These are phyloP conservation scores for Pseudochirops corinnae DNA, from an alignment of 2,797 vertebrate species.

Conservation along the genomic window DNA sequence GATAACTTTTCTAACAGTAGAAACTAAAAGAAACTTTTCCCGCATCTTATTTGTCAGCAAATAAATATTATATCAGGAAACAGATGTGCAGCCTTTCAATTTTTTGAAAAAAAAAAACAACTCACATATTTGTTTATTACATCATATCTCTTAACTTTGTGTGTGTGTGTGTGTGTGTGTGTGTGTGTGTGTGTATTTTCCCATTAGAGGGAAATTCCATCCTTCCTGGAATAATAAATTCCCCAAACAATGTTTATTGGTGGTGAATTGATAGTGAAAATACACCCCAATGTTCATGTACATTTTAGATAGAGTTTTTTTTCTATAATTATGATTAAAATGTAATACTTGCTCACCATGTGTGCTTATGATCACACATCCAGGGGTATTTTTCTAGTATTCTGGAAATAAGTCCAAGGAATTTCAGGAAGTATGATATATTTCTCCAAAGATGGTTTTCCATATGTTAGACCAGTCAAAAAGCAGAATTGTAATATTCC, in stretches of 20 bases:
- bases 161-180: conserved; percentile 25
- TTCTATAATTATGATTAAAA: conserved; percentile 24
- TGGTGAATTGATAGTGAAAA: conserved; percentile 49
- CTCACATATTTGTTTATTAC: conserved; percentile 70
- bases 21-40: conserved; percentile 76
- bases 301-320: neutral
- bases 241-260: conserved; percentile 59
- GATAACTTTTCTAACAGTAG: conserved; percentile 79
- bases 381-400: conserved; percentile 10
- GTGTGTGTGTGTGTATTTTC: conserved; percentile 19
- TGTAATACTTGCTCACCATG: neutral
- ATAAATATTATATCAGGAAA: conserved; percentile 77
- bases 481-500: neutral
- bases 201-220: conserved; percentile 74
- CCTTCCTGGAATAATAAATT: conserved; percentile 80
- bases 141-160: conserved; percentile 52
- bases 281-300: neutral
- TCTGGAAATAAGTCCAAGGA: neutral
- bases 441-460: neutral
- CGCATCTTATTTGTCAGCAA: conserved; percentile 71
- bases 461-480: neutral
- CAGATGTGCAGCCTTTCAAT: conserved; percentile 76
- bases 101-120: conserved; percentile 65
- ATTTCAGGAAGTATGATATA: conserved; percentile 25
- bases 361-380: neutral